A percentile compares a stretch with the other conserved stretches of the same genome.
These are phyloP conservation scores for Austrolebias charrua DNA, from an alignment of 2,797 vertebrate species.

Conservation along the genomic window DNA sequence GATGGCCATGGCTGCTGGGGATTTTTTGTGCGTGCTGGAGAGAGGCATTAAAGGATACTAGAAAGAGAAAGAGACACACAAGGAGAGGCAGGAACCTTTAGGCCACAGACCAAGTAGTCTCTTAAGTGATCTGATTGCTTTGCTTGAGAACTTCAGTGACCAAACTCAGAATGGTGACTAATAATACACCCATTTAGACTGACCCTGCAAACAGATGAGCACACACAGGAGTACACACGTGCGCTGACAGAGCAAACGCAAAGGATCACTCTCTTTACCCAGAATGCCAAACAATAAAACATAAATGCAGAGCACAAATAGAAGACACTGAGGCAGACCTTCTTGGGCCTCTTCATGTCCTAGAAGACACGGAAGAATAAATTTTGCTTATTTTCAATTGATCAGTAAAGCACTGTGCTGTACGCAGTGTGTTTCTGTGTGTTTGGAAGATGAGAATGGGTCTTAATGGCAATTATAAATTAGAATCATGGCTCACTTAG, in stretches of 20 bases:
- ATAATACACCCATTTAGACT: constrained; percentile 77
- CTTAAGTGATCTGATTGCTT: constrained; percentile 81
- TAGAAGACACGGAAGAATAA: constrained; percentile 55
- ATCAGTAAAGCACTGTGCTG: constrained; percentile 67
- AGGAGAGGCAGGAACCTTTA: constrained; percentile 65
- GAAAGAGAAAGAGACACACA: constrained; percentile 48
- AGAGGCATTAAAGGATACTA: constrained; percentile 53
- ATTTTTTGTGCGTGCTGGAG: constrained; percentile 51
- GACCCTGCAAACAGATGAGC: constrained; percentile 29
- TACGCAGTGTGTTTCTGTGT: constrained; percentile 20
- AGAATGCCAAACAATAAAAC: constrained; percentile 25
- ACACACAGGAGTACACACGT: constrained; percentile 7
- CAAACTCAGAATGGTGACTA: constrained; percentile 72
- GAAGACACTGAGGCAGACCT: constrained; percentile 17
- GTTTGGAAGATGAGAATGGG: constrained; percentile 66
- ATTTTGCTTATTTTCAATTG: constrained; percentile 77
- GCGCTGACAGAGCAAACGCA: constrained; percentile 24
- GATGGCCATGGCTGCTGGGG: constrained; percentile 66
- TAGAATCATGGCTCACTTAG: constrained; percentile 77
- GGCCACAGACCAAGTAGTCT: constrained; percentile 73
- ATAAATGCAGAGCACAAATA: constrained; percentile 31
- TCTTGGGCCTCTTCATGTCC: constrained; percentile 24
- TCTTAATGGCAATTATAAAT: constrained; percentile 80
- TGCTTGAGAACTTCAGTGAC: constrained; percentile 60
- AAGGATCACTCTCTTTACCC: constrained; percentile 37